phyloP scores from a whole-genome alignment of 2,113 vertebrate genomes.

The Leucoraja erinaceus region DNA sequence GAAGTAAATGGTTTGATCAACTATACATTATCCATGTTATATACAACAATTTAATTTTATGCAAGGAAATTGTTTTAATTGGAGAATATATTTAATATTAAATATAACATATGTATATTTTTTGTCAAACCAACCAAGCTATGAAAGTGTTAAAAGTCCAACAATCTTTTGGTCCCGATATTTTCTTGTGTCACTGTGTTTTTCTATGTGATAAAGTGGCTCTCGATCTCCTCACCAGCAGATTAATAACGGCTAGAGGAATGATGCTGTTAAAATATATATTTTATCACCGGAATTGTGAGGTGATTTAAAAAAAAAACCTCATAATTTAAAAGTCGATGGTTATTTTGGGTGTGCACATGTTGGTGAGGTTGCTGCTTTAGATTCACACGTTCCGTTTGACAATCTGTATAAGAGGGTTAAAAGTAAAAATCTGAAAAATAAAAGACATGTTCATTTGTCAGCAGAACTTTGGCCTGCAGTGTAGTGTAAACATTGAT shows the following conservation, averaged over 20 bases:
- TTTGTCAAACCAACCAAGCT: too few relatives aligned
- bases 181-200: background rate
- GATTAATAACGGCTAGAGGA: background rate
- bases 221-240: too few relatives aligned
- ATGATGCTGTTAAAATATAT: background rate
- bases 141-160: slow-evolving; percentile 13
- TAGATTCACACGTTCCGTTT: background rate
- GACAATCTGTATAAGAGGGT: background rate
- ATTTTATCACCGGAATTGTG: background rate
- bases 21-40: too few relatives aligned
- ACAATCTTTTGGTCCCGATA: background rate
- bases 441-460: background rate
- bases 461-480: background rate
- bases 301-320: background rate
- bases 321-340: background rate
- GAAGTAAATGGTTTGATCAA: too few relatives aligned
- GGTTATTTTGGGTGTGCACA: background rate
- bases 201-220: background rate
- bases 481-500: background rate
- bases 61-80: too few relatives aligned
- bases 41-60: too few relatives aligned
- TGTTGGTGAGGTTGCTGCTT: background rate
- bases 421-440: slow-evolving; percentile 14
- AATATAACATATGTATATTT: too few relatives aligned
- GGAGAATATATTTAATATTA: too few relatives aligned